These are phyloP conservation scores for Pocillopora meandrina DNA, from an alignment of 92 coral and sea anemone species.

Conservation along the genomic window DNA sequence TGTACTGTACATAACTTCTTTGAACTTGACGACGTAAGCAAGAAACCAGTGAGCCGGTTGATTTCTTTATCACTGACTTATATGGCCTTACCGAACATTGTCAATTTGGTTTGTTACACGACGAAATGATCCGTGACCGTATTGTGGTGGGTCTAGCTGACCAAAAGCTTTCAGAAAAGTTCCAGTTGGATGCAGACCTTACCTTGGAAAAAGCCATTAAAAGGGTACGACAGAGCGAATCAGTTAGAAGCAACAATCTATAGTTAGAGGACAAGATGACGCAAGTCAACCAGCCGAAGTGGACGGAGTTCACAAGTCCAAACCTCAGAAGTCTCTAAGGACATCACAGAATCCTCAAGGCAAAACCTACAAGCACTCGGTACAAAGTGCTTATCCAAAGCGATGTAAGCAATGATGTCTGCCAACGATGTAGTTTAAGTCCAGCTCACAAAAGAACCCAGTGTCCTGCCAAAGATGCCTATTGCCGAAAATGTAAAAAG, in stretches of 20 bases:
- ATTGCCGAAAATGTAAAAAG: background rate
- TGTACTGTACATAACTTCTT: too few relatives aligned
- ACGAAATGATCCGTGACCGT: conserved; percentile 50
- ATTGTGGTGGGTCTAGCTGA: conserved; percentile 47
- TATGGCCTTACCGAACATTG: conserved; percentile 49
- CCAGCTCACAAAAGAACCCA: background rate
- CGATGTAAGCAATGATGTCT: background rate
- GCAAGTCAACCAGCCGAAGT: background rate
- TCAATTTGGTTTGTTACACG: conserved; percentile 38
- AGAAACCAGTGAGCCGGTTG: conserved; percentile 49
- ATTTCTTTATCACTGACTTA: conserved; percentile 32
- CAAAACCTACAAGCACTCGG: too few relatives aligned
- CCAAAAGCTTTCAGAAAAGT: conserved; percentile 42
- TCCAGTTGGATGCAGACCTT: conserved; percentile 53
- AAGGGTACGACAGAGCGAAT: background rate
- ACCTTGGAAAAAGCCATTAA: conserved; percentile 44
- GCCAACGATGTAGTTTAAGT: background rate
- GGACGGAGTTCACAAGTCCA: background rate
- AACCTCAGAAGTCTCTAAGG: background rate
- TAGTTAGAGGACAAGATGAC: background rate
- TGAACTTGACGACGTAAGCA: conserved; percentile 31
- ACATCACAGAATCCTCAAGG: too few relatives aligned
- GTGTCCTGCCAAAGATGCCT: conserved; percentile 2
- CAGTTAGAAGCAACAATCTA: background rate
- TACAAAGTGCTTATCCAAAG: background rate